phyloP scores from a whole-genome alignment of 2,113 vertebrate species.

The Leucopsar rothschildi region DNA sequence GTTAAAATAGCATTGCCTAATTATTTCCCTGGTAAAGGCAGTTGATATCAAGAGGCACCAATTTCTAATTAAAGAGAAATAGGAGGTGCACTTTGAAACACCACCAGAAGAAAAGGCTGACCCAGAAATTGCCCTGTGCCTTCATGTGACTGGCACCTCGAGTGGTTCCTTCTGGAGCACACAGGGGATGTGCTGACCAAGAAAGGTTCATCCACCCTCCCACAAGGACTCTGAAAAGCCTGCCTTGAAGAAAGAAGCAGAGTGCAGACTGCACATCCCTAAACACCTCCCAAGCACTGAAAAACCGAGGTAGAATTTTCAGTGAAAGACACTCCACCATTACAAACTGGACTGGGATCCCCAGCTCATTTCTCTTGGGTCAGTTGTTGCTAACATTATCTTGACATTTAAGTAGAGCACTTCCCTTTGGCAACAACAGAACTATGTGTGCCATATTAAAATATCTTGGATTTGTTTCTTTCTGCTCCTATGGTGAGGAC shows the following conservation, averaged over 20 bases:
- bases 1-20: background rate
- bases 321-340: background rate
- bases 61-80: background rate
- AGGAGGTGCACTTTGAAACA: background rate
- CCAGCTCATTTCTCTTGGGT: background rate
- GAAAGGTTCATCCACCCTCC: background rate
- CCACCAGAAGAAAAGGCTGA: background rate
- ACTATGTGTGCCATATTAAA: constrained; percentile 32
- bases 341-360: background rate
- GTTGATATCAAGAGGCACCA: background rate
- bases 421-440: constrained; percentile 39
- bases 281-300: background rate
- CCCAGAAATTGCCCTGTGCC: background rate
- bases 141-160: background rate
- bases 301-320: background rate
- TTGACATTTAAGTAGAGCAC: constrained; percentile 29
- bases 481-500: constrained; percentile 55
- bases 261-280: background rate
- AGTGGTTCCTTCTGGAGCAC: background rate
- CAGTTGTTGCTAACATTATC: background rate
- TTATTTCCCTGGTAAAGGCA: background rate
- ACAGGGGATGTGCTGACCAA: background rate
- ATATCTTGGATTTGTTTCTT: constrained; percentile 48
- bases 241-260: background rate
- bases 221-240: background rate